Evolutionary conservation across 2,888 invertebrate species (phyloP).

Genomic region (Pyrochroa serraticornis): DNA sequence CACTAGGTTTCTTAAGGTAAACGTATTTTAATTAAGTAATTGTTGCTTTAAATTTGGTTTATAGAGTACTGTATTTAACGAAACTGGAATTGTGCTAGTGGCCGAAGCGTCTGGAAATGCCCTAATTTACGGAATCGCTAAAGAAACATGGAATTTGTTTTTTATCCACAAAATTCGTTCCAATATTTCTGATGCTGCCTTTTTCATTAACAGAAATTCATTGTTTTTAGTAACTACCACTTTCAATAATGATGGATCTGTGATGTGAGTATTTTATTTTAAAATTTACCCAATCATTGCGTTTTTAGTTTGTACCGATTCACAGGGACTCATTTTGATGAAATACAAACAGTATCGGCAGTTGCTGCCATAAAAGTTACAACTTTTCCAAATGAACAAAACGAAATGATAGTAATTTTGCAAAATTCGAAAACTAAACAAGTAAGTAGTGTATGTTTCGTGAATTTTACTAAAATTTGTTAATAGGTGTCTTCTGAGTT

Average conservation of each 20-base stretch:
- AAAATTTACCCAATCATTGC: conserved; percentile 1
- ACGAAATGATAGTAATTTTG: conserved; percentile 44
- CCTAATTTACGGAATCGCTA: background rate
- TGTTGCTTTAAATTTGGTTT: no score
- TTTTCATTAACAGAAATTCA: conserved; percentile 36
- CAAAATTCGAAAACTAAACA: conserved; percentile 32
- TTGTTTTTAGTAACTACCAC: conserved; percentile 41
- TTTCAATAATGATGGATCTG: conserved; percentile 32
- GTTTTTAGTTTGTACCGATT: conserved; percentile 49
- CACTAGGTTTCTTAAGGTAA: no score
- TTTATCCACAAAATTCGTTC: conserved; percentile 11
- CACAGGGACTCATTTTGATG: conserved; percentile 47
- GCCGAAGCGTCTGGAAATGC: background rate
- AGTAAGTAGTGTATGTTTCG: conserved; percentile 23
- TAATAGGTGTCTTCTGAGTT: conserved; percentile 39
- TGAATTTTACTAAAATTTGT: conserved; percentile 15
- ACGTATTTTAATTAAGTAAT: no score
- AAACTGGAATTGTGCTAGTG: no score
- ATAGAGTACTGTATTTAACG: no score
- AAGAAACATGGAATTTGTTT: conserved; percentile 5
- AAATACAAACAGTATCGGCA: conserved; percentile 36
- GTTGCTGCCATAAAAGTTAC: conserved; percentile 34
- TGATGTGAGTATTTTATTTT: conserved; percentile 39
- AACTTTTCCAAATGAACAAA: conserved; percentile 39
- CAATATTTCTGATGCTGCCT: conserved; percentile 38